A percentile compares a stretch with the other conserved stretches of the same genome.
These are phyloP conservation scores for Eupithecia inturbata DNA, from an alignment of 2,888 invertebrate species.

Conservation along the genomic window DNA sequence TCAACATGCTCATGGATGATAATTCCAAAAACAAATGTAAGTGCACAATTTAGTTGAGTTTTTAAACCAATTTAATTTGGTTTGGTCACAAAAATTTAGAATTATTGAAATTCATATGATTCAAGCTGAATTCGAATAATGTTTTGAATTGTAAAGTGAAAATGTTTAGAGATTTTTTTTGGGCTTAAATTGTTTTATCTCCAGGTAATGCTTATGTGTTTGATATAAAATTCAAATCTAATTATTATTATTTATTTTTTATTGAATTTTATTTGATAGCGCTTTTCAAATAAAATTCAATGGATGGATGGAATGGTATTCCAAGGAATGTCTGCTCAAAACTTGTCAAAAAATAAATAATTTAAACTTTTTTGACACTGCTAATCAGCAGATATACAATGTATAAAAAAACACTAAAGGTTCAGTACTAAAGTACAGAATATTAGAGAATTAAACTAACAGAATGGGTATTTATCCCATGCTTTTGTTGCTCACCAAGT, in stretches of 20 bases:
- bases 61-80: not conserved
- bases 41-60: slow-evolving; percentile 52
- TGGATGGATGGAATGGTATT: too few species aligned
- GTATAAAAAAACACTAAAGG: not conserved
- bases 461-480: not conserved
- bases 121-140: too few species aligned
- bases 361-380: not conserved
- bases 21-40: slow-evolving; percentile 88
- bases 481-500: not conserved
- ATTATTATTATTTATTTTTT: too few species aligned
- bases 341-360: not conserved
- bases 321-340: not conserved
- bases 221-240: not conserved
- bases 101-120: too few species aligned
- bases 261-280: not conserved
- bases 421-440: not conserved
- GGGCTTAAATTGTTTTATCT: not conserved
- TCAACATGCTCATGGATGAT: slow-evolving; percentile 88
- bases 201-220: not conserved
- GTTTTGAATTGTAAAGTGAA: too few species aligned
- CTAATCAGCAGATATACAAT: not conserved
- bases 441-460: not conserved
- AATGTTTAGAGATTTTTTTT: not conserved
- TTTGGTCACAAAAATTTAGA: too few species aligned
- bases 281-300: too few species aligned